Base-by-base conservation (phyloP, 2,113 vertebrate genomes). In the Thamnophis sirtalis region DNA sequence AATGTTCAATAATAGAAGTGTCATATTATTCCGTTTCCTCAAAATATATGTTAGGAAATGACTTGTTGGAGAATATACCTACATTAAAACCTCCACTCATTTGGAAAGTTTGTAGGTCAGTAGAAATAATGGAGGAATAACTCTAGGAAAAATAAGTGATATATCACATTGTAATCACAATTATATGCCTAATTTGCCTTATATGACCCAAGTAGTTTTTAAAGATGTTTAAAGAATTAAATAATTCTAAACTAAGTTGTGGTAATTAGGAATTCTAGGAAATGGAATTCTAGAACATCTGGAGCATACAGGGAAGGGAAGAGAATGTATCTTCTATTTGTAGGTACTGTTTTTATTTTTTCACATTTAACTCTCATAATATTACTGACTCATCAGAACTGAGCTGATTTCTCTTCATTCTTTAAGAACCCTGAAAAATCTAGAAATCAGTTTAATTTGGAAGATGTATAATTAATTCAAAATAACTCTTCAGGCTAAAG, bases 381-480 rank as follows among this genome's bases (percentile, higher is more conserved):
- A 48, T 24, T 49, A 49, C 21, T 85, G 48, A 85, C 48, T 48
- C 10, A n/a, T 49, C 84, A 85, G 22, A 85, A 85, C 22, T 26
- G 10, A 50, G 84, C 84, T 85, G 10, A 28, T 86, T 86, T n/a
- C 19, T 88, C 21, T 38, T 53, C 21, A n/a, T 88, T 88, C 19
- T 55, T 56, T 10, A 88, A 88, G 28, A 88, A 93, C 94, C 7
- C 7, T 80, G 93, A 94, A 95, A 9, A 93, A 55, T 91, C 94
- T 95, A 96, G 95, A 90, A 96, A 94, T 92, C 93, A 56, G 87
- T 95, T 95, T 94, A 92, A 92, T 95, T 96, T 92, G 93, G 91
- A 96, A 93, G 49, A 51, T 94, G 91, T 10, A 85, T 93, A 90
- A 91, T 90, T 94, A 95, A 94, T 95, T 95, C 84, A 94, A 95